phyloP scores from a whole-genome alignment of 2,797 vertebrate species.

The Borostomias antarcticus region DNA sequence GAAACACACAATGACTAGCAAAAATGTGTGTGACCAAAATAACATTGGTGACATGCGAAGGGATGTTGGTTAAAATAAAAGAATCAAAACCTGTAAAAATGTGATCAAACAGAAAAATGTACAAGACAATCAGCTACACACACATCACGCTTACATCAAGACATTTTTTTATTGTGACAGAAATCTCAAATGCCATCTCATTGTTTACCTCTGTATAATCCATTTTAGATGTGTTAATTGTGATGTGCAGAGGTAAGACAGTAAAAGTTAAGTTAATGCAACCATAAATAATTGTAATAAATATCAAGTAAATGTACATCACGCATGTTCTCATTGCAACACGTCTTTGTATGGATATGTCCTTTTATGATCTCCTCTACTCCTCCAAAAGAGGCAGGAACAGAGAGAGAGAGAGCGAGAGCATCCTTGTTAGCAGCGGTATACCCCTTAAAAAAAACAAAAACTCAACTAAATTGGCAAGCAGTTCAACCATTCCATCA shows the following conservation, averaged over 20 bases:
- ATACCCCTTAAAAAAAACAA: slow-evolving; percentile 61
- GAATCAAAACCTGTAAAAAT: too few relatives aligned
- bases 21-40: too few relatives aligned
- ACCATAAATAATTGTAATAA: slow-evolving; percentile 99
- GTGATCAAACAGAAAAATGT: neutral
- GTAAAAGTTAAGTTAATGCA: slow-evolving; percentile 89
- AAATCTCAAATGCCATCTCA: slow-evolving; percentile 75
- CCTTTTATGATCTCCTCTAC: slow-evolving; percentile 60
- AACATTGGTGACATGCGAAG: too few relatives aligned
- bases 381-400: slow-evolving; percentile 43
- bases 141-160: slow-evolving; percentile 72
- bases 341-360: slow-evolving; percentile 74
- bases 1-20: too few relatives aligned
- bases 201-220: slow-evolving; percentile 81
- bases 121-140: neutral
- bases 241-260: slow-evolving; percentile 85
- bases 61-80: too few relatives aligned
- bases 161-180: slow-evolving; percentile 83
- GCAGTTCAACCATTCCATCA: slow-evolving; percentile 55
- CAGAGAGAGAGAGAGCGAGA: slow-evolving; percentile 53
- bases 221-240: slow-evolving; percentile 85
- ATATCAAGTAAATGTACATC: slow-evolving; percentile 96
- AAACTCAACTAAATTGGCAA: slow-evolving; percentile 56
- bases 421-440: slow-evolving; percentile 79
- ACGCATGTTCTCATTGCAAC: slow-evolving; percentile 77